Evolutionary conservation across 64 coral and sea anemone species (phyloP), one percentile per base, ranked within the genome.

Genomic region (Stichodactyla mertensii): DNA sequence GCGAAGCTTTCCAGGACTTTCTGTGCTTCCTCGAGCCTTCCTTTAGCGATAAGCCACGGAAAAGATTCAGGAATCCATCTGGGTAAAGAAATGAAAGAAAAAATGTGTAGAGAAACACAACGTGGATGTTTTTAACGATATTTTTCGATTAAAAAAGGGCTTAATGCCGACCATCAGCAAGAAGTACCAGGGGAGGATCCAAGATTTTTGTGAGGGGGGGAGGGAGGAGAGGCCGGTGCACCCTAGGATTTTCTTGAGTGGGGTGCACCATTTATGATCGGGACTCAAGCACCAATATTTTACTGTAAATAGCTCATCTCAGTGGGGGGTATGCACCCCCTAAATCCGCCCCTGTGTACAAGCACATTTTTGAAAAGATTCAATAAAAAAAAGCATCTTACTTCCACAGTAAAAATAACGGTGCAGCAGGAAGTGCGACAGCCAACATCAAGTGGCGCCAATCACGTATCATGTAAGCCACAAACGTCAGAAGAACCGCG

Each of bases 11-110:
- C 86, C 7, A 92, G 64, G 6, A 92, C 57, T 1, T 70, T 12
- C 20, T 92, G 90, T 10, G 90, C 85, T 19, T 92, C 85, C 3
- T 86, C 77, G 8, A 92, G 90, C 2, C 86, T 83, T 61, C 86
- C 86, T 80, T 92, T 87, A 12, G 84, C 90, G 55, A 92, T 52
- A 26, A 92, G 85, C 90, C 90, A 87, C 5, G 81, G 85, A 13
- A 85, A 78, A 58, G 85, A 87, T 51, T 92, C 90, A 10, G 90
- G 90, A 55, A 92, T 87, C 60, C 59, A 70, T 78, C 90, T 92
- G 22, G 27, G 14, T 11, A 13, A 67, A 27, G 20, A 23, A 54
- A 79, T 16, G 7, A 86, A 15, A 19, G 86, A 4, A 45, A 45
- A 45, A 45, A 45, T 45, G 60, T 11, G 64, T 86, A 51, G 22